Percentiles rank a stretch among this genome's conserved stretches.
These are phyloP conservation scores for Erpobdella octoculata DNA, from an alignment of 2,888 invertebrate genomes.

Conservation along the genomic window DNA sequence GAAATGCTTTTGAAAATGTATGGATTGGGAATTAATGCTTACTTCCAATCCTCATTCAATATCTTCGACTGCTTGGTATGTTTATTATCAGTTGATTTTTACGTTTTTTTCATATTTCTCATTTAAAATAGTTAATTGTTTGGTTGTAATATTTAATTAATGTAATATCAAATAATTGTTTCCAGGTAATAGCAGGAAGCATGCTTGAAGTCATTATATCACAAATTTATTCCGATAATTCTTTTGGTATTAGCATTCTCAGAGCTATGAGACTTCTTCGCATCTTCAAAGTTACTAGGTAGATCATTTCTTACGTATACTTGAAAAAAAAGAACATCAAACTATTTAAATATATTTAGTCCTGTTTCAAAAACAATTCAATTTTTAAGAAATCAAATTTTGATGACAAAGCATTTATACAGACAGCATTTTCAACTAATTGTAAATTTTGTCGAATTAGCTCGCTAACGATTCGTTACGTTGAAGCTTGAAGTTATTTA, in stretches of 20 bases:
- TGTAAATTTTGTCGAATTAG: not conserved
- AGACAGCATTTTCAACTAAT: not conserved
- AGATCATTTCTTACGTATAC: constrained; percentile 24
- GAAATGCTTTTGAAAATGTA: constrained; percentile 99
- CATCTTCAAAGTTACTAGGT: constrained; percentile 86
- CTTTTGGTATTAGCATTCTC: constrained; percentile 93
- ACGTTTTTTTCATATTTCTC: too few relatives aligned
- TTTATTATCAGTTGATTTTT: too few relatives aligned
- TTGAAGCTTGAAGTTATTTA: too few relatives aligned
- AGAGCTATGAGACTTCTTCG: constrained; percentile 90
- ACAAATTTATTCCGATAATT: constrained; percentile 76
- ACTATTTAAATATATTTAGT: not conserved
- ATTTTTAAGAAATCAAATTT: not conserved
- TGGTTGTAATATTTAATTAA: not conserved
- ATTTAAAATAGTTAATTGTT: too few relatives aligned
- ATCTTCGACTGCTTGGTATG: constrained; percentile 99
- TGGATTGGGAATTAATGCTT: constrained; percentile 89
- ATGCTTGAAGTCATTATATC: constrained; percentile 98
- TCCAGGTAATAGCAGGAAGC: constrained; percentile 65
- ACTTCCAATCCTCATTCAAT: constrained; percentile 98
- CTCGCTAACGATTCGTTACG: not conserved
- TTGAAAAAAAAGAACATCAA: not conserved
- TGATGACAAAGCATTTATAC: too few relatives aligned
- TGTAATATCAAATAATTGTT: too few relatives aligned
- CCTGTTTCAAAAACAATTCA: not conserved